Conservation (phyloP, 2,113 vertebrate species). For the Anseranas semipalmata region DNA sequence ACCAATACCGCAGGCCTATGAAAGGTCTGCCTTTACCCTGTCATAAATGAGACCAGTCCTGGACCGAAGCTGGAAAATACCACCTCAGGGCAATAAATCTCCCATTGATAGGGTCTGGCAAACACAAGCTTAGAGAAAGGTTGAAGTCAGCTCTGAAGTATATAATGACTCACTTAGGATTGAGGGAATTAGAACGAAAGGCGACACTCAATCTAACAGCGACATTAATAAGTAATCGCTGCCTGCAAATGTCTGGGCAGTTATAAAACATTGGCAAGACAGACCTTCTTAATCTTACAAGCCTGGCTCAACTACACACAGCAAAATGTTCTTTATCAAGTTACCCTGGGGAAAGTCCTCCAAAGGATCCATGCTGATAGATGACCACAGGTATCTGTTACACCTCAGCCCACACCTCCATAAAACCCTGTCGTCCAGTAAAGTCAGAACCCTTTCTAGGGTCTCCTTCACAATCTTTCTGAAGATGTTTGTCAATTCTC, state of each 20-base stretch:
- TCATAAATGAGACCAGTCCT: conserved; percentile 19
- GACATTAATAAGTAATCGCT: conserved; percentile 38
- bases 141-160: conserved; percentile 66
- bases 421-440: not conserved
- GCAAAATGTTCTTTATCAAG: not conserved
- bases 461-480: not conserved
- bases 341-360: conserved; percentile 3
- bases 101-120: conserved; percentile 65
- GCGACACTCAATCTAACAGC: conserved; percentile 28
- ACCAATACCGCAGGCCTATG: not conserved
- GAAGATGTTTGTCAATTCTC: not conserved
- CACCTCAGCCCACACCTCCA: conserved; percentile 34
- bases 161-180: conserved; percentile 60
- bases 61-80: conserved; percentile 63
- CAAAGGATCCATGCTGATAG: conserved; percentile 17
- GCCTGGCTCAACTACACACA: conserved; percentile 16
- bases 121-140: conserved; percentile 53
- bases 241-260: conserved; percentile 39
- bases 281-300: conserved; percentile 27
- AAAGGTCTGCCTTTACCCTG: conserved; percentile 21
- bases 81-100: conserved; percentile 70
- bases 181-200: conserved; percentile 59
- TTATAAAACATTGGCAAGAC: conserved; percentile 59
- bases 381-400: conserved; percentile 9
- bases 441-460: not conserved